phyloP scores from a whole-genome alignment of 2,113 vertebrate species.

The Apeltes quadracus region DNA sequence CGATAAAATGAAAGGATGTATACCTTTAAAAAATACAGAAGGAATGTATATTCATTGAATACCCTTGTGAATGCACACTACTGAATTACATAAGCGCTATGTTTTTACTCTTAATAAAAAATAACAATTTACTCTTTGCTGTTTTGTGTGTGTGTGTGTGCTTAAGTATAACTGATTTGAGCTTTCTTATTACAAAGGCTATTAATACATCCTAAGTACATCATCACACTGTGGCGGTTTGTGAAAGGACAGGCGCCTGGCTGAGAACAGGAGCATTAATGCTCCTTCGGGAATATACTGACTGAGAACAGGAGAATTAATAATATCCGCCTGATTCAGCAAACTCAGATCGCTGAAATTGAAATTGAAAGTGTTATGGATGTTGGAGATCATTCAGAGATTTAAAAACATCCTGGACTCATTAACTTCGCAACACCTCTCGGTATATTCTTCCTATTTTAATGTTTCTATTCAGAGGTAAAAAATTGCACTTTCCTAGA shows the following conservation, averaged over 20 bases:
- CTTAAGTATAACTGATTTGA: conserved; percentile 8
- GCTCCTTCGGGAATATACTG: not conserved
- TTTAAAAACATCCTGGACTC: too few relatives aligned
- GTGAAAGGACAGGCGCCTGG: not conserved
- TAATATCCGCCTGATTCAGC: not conserved
- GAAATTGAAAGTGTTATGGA: too few relatives aligned
- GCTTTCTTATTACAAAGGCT: conserved; percentile 22
- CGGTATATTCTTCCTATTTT: too few relatives aligned
- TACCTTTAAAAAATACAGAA: conserved; percentile 67
- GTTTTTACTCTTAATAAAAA: conserved; percentile 78
- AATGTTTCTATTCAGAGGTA: not conserved
- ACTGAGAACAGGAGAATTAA: not conserved
- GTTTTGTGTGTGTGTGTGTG: conserved; percentile 1
- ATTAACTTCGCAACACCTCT: too few relatives aligned
- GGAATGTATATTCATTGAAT: conserved; percentile 77
- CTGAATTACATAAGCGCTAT: conserved; percentile 41
- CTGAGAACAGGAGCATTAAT: not conserved
- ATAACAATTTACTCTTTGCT: conserved; percentile 9
- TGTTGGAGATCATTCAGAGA: too few relatives aligned
- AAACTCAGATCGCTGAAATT: not conserved
- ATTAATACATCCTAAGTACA: conserved; percentile 34
- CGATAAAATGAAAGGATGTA: conserved; percentile 46
- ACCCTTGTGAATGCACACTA: conserved; percentile 60
- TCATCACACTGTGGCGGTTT: conserved; percentile 6
- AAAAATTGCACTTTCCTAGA: not conserved